Percentiles rank a stretch among this genome's conserved stretches.
Evolutionary conservation across 2,888 invertebrate genomes (phyloP).

Genomic region (Plutella xylostella): DNA sequence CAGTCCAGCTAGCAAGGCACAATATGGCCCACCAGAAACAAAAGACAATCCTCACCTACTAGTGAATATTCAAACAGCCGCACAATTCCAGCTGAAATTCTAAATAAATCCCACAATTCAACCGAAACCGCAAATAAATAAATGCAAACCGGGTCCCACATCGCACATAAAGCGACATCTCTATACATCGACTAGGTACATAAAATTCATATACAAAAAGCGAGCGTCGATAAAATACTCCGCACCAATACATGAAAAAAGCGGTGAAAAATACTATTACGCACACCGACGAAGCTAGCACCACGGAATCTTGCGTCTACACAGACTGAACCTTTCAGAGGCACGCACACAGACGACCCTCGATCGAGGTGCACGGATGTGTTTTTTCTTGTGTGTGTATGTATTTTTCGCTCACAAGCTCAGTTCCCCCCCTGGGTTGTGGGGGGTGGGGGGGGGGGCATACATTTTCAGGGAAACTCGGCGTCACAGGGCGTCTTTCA

Average conservation of each 20-base stretch:
- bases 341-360: slow-evolving; percentile 35
- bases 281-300: slow-evolving; percentile 25
- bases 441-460: slow-evolving; percentile 32
- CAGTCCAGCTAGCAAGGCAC: too few relatives aligned
- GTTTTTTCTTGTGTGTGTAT: slow-evolving; percentile 47
- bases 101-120: neutral
- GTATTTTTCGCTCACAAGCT: slow-evolving; percentile 24
- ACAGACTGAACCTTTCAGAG: slow-evolving; percentile 9
- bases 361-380: slow-evolving; percentile 31
- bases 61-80: neutral
- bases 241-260: slow-evolving; percentile 11
- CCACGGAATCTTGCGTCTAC: slow-evolving; percentile 30
- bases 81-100: neutral
- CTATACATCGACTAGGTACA: slow-evolving; percentile 30
- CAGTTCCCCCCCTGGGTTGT: slow-evolving; percentile 25
- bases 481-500: slow-evolving; percentile 67
- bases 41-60: too few relatives aligned
- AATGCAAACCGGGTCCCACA: slow-evolving; percentile 6
- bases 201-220: slow-evolving; percentile 57
- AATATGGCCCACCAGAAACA: too few relatives aligned
- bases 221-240: slow-evolving; percentile 12
- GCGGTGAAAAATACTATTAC: slow-evolving; percentile 2
- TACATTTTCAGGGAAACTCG: slow-evolving; percentile 65
- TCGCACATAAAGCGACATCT: slow-evolving; percentile 25
- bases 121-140: slow-evolving; percentile 11